Evolutionary conservation across 2,113 vertebrate genomes (phyloP).

Genomic region (Brienomyrus brachyistius): DNA sequence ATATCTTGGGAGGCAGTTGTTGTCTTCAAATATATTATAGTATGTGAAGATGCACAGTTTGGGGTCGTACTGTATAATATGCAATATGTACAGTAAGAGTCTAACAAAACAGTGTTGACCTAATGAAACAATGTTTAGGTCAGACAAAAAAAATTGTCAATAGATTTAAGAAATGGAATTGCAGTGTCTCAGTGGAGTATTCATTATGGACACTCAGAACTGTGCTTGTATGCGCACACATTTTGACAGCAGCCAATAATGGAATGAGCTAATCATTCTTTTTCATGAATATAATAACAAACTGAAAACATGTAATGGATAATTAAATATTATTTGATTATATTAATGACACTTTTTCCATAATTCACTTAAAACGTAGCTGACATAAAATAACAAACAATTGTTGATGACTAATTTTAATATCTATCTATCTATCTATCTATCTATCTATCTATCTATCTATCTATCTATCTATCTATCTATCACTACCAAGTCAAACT

Average conservation of each 20-base stretch:
- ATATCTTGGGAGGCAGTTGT: not conserved
- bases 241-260: not conserved
- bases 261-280: not conserved
- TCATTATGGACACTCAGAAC: not conserved
- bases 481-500: not conserved
- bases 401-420: not conserved
- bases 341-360: not conserved
- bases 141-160: not conserved
- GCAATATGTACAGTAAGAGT: not conserved
- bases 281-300: not conserved
- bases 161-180: not conserved
- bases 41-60: not conserved
- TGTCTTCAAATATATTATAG: not conserved
- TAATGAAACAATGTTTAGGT: not conserved
- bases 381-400: not conserved
- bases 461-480: not conserved
- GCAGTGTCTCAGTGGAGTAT: not conserved
- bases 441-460: not conserved
- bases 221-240: not conserved
- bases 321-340: not conserved
- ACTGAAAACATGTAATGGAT: not conserved
- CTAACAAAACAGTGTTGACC: not conserved
- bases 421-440: not conserved
- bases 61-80: not conserved
- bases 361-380: not conserved